Evolutionary conservation across 2,113 vertebrate genomes (phyloP).

Genomic region (Nycticorax nycticorax): DNA sequence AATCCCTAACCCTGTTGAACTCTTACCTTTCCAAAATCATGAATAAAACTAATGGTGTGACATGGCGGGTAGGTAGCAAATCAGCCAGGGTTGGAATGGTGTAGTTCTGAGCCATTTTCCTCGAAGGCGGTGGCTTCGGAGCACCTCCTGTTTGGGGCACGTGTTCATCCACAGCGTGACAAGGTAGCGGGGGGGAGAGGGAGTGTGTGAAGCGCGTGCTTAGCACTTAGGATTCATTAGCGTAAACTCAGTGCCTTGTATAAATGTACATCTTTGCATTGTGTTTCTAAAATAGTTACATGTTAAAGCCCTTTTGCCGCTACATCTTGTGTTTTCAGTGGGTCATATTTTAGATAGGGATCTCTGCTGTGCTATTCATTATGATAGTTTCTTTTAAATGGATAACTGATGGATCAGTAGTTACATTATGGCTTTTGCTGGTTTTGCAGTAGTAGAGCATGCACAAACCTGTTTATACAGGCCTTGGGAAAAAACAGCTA

Average conservation of each 20-base stretch:
- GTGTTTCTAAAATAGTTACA: not conserved
- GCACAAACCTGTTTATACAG: not conserved
- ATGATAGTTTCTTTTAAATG: not conserved
- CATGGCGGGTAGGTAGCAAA: fast-evolving
- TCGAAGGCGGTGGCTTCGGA: fast-evolving
- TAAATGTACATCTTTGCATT: not conserved
- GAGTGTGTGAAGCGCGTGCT: not conserved
- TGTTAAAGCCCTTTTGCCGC: not conserved
- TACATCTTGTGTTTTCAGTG: not conserved
- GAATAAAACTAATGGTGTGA: not conserved
- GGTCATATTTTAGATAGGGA: not conserved
- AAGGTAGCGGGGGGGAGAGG: not conserved
- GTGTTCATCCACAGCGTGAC: not conserved
- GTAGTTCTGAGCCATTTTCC: not conserved
- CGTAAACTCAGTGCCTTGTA: not conserved
- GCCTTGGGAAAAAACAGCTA: not conserved
- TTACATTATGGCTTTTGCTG: not conserved
- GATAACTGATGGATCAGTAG: not conserved
- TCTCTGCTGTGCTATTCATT: not conserved
- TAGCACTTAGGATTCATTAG: not conserved
- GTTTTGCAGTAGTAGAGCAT: not conserved
- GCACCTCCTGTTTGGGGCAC: fast-evolving
- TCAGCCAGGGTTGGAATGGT: not conserved
- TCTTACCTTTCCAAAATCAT: not conserved
- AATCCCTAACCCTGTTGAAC: not conserved